Evolutionary conservation across 2,888 invertebrate species (phyloP).

Genomic region (Cremastinae sp.): DNA sequence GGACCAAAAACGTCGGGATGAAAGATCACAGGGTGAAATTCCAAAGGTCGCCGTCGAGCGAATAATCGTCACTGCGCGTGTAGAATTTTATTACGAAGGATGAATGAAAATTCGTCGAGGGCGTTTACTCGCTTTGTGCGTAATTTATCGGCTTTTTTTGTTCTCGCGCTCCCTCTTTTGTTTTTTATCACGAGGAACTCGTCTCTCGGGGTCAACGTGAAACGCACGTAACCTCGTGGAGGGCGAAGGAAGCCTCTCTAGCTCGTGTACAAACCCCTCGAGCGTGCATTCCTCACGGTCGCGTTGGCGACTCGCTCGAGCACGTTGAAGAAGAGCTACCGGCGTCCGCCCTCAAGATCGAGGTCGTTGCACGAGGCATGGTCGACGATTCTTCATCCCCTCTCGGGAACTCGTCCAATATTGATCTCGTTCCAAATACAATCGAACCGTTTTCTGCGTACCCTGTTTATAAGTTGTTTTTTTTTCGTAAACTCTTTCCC

Average conservation of each 20-base stretch:
- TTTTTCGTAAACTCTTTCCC: too few species aligned
- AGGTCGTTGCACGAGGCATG: slow-evolving; percentile 59
- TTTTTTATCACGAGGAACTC: slow-evolving; percentile 1
- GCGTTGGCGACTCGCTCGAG: slow-evolving; percentile 34
- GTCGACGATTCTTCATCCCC: slow-evolving; percentile 10
- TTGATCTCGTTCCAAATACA: neutral
- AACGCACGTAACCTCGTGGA: slow-evolving; percentile 55
- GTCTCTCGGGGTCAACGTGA: slow-evolving; percentile 50
- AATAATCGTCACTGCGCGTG: slow-evolving; percentile 25
- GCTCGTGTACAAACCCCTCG: slow-evolving; percentile 34
- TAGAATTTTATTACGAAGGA: slow-evolving; percentile 3
- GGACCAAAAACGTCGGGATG: neutral
- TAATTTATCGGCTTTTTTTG: neutral
- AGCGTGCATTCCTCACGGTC: slow-evolving; percentile 59
- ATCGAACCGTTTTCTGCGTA: neutral
- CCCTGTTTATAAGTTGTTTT: too few species aligned
- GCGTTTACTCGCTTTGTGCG: neutral
- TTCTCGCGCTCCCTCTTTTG: slow-evolving; percentile 8
- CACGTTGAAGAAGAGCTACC: slow-evolving; percentile 46
- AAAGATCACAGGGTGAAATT: neutral
- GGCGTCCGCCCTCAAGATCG: slow-evolving; percentile 63
- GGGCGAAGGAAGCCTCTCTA: slow-evolving; percentile 59
- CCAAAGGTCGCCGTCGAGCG: neutral
- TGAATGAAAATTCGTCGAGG: slow-evolving; percentile 21
- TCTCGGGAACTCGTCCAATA: neutral